phyloP scores from a whole-genome alignment of 2,888 invertebrate genomes.

The Caenorhabditis doughertyi region DNA sequence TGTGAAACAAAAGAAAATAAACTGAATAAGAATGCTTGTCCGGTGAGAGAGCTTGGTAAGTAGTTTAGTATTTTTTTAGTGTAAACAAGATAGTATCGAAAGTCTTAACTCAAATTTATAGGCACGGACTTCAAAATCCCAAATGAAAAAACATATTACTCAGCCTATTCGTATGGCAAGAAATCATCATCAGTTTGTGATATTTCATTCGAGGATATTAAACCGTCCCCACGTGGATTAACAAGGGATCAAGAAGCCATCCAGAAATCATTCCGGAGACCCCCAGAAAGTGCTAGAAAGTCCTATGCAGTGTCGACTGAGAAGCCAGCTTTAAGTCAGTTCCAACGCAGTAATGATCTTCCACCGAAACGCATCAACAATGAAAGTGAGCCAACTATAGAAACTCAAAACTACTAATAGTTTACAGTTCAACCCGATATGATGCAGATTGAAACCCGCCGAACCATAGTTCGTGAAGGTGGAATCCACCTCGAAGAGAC shows the following conservation, averaged over 20 bases:
- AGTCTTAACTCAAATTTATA: no score
- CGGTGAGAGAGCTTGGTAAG: no score
- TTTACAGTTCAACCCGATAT: neutral
- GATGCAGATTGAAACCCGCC: conserved; percentile 38
- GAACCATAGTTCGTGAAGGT: conserved; percentile 16
- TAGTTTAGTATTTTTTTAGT: no score
- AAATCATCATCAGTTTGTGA: neutral
- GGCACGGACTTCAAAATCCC: no score
- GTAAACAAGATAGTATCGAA: no score
- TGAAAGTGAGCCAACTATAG: no score
- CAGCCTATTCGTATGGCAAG: conserved; percentile 13
- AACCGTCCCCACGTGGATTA: conserved; percentile 43
- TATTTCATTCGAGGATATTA: neutral
- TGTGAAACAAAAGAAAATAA: no score
- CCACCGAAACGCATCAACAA: no score
- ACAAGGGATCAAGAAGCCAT: conserved; percentile 14
- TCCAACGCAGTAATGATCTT: no score
- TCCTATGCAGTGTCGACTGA: neutral
- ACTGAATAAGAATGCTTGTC: no score
- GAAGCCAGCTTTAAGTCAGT: no score
- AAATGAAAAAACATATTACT: neutral
- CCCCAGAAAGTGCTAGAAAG: neutral
- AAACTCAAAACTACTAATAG: no score
- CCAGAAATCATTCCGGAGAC: neutral
- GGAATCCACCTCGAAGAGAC: conserved; percentile 32